Base-by-base conservation (phyloP, 2,113 vertebrate species). In the Panurus biarmicus region DNA sequence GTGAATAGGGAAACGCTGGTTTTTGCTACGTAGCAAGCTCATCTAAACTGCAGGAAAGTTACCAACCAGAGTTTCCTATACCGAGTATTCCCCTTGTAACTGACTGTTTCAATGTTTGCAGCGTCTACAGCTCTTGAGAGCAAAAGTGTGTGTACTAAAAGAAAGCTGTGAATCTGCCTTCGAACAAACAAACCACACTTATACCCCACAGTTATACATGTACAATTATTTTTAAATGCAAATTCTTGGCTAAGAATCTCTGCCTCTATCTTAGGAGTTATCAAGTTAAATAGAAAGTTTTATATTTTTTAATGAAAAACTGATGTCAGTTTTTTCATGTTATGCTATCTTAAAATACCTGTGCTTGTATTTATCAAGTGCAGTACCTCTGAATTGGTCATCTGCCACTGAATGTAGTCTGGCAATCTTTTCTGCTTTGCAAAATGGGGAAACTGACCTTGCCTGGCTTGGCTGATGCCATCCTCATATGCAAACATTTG, bases 31-130 rank as follows among this genome's bases (percentile, higher is more conserved):
- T 31, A 35, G 23, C 20, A 28, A 82, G 79, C 15, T 45, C 21
- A 29, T 50, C 14, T 48, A 25, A 60, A 40, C 19, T 26, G 8
- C 17, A 21, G 56, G 22, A 12, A 61, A n/a, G 19, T 29, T 24
- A 36, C 7, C 4, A 56, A 19, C 3, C 11, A 20, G n/a, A 36
- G 42, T 4, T 29, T 61, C 42, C 38, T 71, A 5, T 45, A 20
- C 12, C 0, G 0, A 48, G 4, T 14, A 14, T 48, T 57, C 48
- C 8, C 18, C 21, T 76, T 61, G 21, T 36, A 76, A n/a, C 9
- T 77, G 56, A 14, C 35, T 23, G 9, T 51, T 87, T n/a, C 16
- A 14, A 7, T 15, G 21, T 60, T 62, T 62, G 31, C 62, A 65
- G 70, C 0, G 0, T 26, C 22, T 62, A 25, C 58, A 87, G 31